Evolutionary conservation across 64 coral and sea anemone genomes (phyloP).

Genomic region (Porites australiensis): DNA sequence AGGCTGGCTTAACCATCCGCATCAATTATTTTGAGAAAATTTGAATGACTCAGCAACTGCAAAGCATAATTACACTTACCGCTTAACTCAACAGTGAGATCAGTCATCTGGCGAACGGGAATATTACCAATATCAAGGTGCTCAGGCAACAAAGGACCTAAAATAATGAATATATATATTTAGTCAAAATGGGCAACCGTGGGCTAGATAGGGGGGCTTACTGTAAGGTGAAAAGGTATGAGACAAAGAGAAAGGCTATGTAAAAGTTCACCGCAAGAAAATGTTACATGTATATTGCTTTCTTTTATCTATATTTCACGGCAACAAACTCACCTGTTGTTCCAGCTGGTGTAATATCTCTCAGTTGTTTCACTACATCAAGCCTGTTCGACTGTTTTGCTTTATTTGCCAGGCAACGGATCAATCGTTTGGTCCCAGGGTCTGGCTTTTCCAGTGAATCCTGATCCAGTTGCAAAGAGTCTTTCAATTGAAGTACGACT

Average conservation of each 20-base stretch:
- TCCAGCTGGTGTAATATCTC: not conserved
- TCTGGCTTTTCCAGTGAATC: not conserved
- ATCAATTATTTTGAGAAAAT: no score
- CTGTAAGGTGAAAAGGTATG: not conserved
- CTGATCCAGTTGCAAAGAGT: not conserved
- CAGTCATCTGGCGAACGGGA: not conserved
- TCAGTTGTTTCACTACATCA: not conserved
- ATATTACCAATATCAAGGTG: slow-evolving; percentile 1
- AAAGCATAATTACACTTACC: not conserved
- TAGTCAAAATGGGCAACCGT: not conserved
- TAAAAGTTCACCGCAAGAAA: no score
- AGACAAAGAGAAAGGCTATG: not conserved
- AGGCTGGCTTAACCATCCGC: no score
- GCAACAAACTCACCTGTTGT: not conserved
- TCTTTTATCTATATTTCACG: no score
- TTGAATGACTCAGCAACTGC: no score
- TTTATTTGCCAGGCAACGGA: not conserved
- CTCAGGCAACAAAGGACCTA: not conserved
- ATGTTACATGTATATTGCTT: no score
- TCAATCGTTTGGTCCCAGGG: not conserved
- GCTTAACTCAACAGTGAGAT: not conserved
- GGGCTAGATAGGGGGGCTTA: not conserved
- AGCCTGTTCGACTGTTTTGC: not conserved
- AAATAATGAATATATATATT: not conserved
- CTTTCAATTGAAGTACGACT: not conserved